phyloP scores from a whole-genome alignment of 2,888 invertebrate species.

The Laothoe populi region DNA sequence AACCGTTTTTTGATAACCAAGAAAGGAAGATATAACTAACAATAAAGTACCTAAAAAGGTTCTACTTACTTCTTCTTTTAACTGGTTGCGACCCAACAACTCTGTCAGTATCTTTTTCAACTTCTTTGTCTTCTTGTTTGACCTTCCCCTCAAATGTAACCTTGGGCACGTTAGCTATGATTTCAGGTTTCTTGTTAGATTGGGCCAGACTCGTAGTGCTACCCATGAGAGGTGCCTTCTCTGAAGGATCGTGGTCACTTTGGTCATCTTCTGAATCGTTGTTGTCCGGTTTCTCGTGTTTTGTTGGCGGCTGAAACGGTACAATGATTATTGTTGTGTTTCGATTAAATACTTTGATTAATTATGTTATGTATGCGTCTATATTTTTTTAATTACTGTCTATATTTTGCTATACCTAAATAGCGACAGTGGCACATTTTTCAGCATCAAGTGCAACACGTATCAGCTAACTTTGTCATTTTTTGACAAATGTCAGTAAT shows the following conservation, averaged over 20 bases:
- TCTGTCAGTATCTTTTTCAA: constrained; percentile 54
- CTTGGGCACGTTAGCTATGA: constrained; percentile 75
- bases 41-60: neutral
- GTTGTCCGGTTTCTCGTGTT: constrained; percentile 52
- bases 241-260: constrained; percentile 74
- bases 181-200: constrained; percentile 67
- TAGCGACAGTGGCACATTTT: too few relatives aligned
- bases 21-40: too few relatives aligned
- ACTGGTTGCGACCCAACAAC: constrained; percentile 71
- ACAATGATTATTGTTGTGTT: constrained; percentile 7
- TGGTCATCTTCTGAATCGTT: constrained; percentile 73
- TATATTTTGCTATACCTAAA: too few relatives aligned
- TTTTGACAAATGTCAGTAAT: too few relatives aligned
- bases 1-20: too few relatives aligned
- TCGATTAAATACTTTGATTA: neutral
- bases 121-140: constrained; percentile 51
- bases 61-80: constrained; percentile 76
- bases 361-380: too few relatives aligned
- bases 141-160: constrained; percentile 64
- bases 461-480: too few relatives aligned
- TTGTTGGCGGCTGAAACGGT: constrained; percentile 58
- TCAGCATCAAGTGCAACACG: too few relatives aligned
- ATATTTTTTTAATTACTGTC: too few relatives aligned
- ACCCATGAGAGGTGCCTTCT: constrained; percentile 79
- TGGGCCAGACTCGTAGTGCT: constrained; percentile 63